A percentile compares a stretch with the other conserved stretches of the same genome.
Conservation (phyloP, 1,140 invertebrate genomes). For the Ridgeia piscesae region DNA sequence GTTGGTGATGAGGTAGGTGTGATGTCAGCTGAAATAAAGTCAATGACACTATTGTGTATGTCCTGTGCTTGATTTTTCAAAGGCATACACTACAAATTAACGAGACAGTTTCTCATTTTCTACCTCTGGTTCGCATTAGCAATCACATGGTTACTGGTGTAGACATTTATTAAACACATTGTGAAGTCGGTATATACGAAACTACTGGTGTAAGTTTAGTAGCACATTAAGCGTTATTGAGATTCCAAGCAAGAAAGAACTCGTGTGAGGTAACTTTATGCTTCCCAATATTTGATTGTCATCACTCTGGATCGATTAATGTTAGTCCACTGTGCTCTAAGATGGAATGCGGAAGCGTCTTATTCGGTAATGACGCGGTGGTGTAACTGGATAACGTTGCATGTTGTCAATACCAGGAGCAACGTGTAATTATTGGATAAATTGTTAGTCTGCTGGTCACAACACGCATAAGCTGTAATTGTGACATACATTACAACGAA, state of each 20-base stretch:
- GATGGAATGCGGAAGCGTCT: neutral
- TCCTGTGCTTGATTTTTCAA: too few relatives aligned
- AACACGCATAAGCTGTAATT: neutral
- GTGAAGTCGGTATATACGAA: too few relatives aligned
- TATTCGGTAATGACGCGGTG: neutral
- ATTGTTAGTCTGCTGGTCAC: neutral
- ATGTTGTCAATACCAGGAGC: neutral
- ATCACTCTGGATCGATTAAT: neutral
- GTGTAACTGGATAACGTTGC: neutral
- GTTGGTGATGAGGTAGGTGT: neutral
- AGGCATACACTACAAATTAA: too few relatives aligned
- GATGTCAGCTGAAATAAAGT: neutral
- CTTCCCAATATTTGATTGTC: neutral
- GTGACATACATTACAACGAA: too few relatives aligned
- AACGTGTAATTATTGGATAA: neutral
- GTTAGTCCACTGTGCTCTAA: neutral
- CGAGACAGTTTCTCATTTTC: too few relatives aligned
- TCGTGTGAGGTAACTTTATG: too few relatives aligned
- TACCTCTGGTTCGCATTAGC: too few relatives aligned
- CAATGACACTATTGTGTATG: neutral
- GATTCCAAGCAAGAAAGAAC: too few relatives aligned
- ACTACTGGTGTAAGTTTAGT: too few relatives aligned
- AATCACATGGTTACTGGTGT: too few relatives aligned
- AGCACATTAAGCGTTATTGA: too few relatives aligned
- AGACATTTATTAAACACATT: too few relatives aligned